Conservation (phyloP, 2,888 invertebrate species). For the Atrina japonica region DNA sequence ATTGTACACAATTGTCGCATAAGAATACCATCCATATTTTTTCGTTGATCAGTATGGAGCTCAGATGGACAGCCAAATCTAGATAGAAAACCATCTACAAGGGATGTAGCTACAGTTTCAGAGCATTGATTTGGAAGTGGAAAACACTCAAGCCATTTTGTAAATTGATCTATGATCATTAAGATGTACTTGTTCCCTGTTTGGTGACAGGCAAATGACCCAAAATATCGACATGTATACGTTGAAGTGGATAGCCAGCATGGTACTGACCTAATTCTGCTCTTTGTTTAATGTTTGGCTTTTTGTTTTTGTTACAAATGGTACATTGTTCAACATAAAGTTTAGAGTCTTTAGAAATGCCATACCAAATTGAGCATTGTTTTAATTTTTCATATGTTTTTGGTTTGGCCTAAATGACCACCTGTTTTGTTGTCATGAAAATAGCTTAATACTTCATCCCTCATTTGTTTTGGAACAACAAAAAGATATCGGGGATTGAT, state of each 20-base stretch:
- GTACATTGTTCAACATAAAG: slow-evolving; percentile 6
- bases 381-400: slow-evolving; percentile 8
- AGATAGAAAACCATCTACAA: slow-evolving; percentile 4
- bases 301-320: slow-evolving; percentile 29
- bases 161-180: slow-evolving; percentile 40
- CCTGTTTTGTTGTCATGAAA: slow-evolving; percentile 15
- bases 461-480: background rate
- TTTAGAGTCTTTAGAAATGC: slow-evolving; percentile 2
- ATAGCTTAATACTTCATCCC: background rate
- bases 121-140: slow-evolving; percentile 29
- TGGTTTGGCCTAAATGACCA: slow-evolving; percentile 27
- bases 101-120: slow-evolving; percentile 10
- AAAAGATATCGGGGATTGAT: background rate
- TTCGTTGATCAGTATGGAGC: slow-evolving; percentile 31
- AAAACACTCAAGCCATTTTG: slow-evolving; percentile 37
- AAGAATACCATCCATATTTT: slow-evolving; percentile 33
- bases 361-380: slow-evolving; percentile 19
- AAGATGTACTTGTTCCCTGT: slow-evolving; percentile 36
- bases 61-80: slow-evolving; percentile 33
- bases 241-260: slow-evolving; percentile 28
- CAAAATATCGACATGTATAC: slow-evolving; percentile 34
- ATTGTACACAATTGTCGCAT: slow-evolving; percentile 26
- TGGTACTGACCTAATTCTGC: slow-evolving; percentile 27
- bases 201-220: slow-evolving; percentile 26
- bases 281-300: slow-evolving; percentile 2